Base-by-base conservation (phyloP, 2,888 invertebrate species). In the Sinopyrophorus schimmeli region DNA sequence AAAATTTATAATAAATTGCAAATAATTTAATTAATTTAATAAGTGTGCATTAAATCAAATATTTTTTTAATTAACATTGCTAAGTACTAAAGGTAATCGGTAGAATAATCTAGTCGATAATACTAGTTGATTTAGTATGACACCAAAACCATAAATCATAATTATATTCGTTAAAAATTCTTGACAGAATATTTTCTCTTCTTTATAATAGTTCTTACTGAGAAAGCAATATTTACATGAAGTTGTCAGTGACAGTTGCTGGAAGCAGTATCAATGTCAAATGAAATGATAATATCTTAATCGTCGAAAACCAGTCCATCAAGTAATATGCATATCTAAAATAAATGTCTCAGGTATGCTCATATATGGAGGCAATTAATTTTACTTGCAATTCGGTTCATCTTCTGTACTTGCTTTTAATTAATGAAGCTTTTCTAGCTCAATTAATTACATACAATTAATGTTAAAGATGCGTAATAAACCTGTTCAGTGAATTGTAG, bases 241-340 rank as follows among this genome's bases (percentile, higher is more conserved):
- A 14, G 30, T 41, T 52, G 52, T 52, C 47, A 39, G 47, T 34
- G 47, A 43, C 52, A 52, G 52, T 52, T 39, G 34, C 47, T 50
- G 16, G 28, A 35, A 31, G 43, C 31, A 26, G 58, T 53, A 60
- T 61, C 61, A 59, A 58, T 57, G 58, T 61, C 61, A 56, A 57
- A 34, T 49, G 47, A 55, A 56, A 58, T 56, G 61, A 62, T 63
- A 62, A 62, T 60, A 62, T 63, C 63, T 63, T 61, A 61, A 63
- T 63, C 60, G 47, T 49, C 55, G 55, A 54, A 58, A 63, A 63
- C 63, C 63, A 62, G 63, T 63, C 58, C 44, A 57, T 61, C 59
- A 46, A 46, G 61, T 55, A 60, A 58, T 55, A 57, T 55, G 53
- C 54, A 57, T 49, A 49, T 53, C 55, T 53, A 40, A 47, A 54